Conservation (phyloP, 2,888 invertebrate genomes). For the Campoplex nolae region DNA sequence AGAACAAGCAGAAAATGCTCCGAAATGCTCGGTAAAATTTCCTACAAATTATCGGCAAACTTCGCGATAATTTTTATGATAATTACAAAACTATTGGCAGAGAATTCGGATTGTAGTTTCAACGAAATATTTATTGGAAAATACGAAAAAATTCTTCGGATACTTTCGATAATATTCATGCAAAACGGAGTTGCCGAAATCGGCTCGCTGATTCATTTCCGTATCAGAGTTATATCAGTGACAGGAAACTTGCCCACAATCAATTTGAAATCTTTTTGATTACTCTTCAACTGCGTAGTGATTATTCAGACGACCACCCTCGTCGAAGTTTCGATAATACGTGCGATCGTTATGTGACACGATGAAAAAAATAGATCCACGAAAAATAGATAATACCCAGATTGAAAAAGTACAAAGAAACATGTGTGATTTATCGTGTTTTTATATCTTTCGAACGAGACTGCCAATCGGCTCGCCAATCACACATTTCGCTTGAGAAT, state of each 20-base stretch:
- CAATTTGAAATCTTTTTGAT: neutral
- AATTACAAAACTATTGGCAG: no score
- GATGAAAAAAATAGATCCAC: neutral
- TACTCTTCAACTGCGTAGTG: neutral
- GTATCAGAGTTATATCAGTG: neutral
- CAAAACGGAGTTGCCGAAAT: neutral
- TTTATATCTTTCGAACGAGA: conserved; percentile 56
- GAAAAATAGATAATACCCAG: neutral
- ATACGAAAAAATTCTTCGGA: neutral
- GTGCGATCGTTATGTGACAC: neutral
- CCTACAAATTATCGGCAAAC: no score
- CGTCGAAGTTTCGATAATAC: neutral
- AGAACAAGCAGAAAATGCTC: no score
- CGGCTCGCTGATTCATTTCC: neutral
- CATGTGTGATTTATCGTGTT: conserved; percentile 49
- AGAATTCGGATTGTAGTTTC: no score
- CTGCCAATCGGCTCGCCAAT: conserved; percentile 55
- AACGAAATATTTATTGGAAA: no score
- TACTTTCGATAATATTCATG: neutral
- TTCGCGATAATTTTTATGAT: no score
- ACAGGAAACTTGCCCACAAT: neutral
- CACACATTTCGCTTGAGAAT: conserved; percentile 27
- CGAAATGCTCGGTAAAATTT: no score
- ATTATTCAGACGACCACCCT: neutral
- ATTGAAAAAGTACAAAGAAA: neutral